Evolutionary conservation across 2,888 invertebrate species (phyloP), one percentile per base, ranked within the genome.

Genomic region (Danaus chrysippus): DNA sequence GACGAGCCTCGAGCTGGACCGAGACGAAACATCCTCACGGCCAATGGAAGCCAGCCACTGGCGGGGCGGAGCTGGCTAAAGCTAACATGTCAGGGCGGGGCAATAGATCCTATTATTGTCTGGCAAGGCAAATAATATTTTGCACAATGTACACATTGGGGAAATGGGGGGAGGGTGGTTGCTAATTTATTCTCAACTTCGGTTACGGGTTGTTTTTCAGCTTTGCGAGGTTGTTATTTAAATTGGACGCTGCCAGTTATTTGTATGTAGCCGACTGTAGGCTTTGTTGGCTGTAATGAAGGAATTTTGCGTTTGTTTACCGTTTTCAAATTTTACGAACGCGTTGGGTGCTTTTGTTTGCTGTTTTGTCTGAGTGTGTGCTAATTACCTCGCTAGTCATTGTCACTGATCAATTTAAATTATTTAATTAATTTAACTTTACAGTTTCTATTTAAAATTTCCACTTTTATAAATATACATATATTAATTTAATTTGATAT

Each of bases 61-160:
- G 67, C 56, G 73, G 83, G 91, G 91, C 86, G 91, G 88, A 75
- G 88, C 76, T 72, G 68, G 66, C 70, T 78, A 86, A 90, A 91
- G 91, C 90, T 90, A 90, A 91, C 90, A 91, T 91, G 91, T 91
- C 92, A 91, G 87, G 89, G 90, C 87, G 90, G 81, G 84, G 87
- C 88, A 81, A 76, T 84, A 87, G 87, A 89, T 90, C 88, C 87
- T 86, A 92, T 87, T 91, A 91, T 90, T 89, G 89, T 91, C 91
- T 92, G 91, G 93, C 91, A 93, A 93, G 92, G 93, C 93, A 93
- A 93, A 93, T 93, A 93, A 93, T 93, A 93, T 93, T 93, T 92
- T 92, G 92, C 92, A 93, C 93, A 93, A 92, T 93, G 93, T 93
- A 93, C 92, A 93, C 93, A 93, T 92, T 92, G 92, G 87, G 82